These are phyloP conservation scores for Rhabdomys dilectus DNA, from an alignment of 2,113 vertebrate genomes.

Conservation along the genomic window DNA sequence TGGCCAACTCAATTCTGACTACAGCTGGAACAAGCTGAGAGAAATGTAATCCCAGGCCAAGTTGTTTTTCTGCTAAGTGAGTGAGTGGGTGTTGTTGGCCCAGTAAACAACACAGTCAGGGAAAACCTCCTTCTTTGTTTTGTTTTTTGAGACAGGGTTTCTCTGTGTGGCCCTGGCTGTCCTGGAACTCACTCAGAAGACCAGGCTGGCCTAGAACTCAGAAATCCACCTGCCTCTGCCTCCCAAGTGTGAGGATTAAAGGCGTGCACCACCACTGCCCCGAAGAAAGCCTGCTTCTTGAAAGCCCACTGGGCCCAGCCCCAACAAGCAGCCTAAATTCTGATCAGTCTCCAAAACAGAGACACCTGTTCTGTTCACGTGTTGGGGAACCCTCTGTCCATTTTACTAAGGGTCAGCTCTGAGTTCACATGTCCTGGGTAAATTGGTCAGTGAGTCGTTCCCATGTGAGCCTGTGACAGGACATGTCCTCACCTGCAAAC, in stretches of 20 bases:
- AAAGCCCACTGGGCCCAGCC: neutral
- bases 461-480: neutral
- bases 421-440: neutral
- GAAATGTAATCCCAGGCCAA: conserved; percentile 60
- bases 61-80: neutral
- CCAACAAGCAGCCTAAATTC: neutral
- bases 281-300: conserved; percentile 30
- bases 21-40: conserved; percentile 60
- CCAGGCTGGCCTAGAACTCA: too few species aligned
- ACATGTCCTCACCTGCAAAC: too few species aligned
- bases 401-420: neutral
- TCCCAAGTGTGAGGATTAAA: too few species aligned
- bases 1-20: conserved; percentile 68
- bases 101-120: conserved; percentile 39
- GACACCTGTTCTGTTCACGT: neutral
- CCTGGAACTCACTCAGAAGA: too few species aligned
- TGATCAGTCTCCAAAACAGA: neutral
- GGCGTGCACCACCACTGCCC: too few species aligned
- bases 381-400: neutral
- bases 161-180: too few species aligned
- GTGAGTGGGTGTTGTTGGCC: neutral
- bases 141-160: too few species aligned
- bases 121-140: conserved; percentile 67
- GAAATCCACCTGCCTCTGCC: too few species aligned
- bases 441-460: too few species aligned